Evolutionary conservation across 2,888 invertebrate genomes (phyloP), one percentile per base, ranked within the genome.

Genomic region (Drosophila lacicola): DNA sequence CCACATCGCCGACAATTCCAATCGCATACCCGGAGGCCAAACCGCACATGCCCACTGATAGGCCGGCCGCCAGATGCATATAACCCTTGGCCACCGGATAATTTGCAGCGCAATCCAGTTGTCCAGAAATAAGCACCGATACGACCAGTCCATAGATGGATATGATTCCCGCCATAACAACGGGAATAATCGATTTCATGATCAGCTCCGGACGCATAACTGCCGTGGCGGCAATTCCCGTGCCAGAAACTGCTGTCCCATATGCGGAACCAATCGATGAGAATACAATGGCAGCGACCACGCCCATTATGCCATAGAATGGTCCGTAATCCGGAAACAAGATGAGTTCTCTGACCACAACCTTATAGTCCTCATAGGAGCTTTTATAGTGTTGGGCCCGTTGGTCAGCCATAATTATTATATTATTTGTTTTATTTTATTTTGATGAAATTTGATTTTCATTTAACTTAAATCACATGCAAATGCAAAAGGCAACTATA

Each of bases 151-250:
- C 99, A 93, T 99, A 99, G 93, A 99, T 99, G 93, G 98, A 99
- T 92, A 99, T 97, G 92, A 99, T 99, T 97, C 99, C 98, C 91
- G 98, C 98, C 98, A 98, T 98, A 93, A 98, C 97, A 81, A 99
- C 98, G 76, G 99, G 99, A 93, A 99, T 99, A 94, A 99, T 98
- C 92, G 98, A 98, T 94, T 99, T 99, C 99, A 99, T 99, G 93
- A 99, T 99, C 91, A 99, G 95, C 93, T 99, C 99, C 63, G 99
- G 99, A 94, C 98, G 95, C 97, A 99, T 98, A 90, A 99, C 99
- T 86, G 99, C 98, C 98, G 99, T 99, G 91, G 98, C 98, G 79
- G 99, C 98, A 91, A 99, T 99, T 93, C 99, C 99, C 63, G 98
- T 98, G 72, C 85, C 85, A 4, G 85, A 17, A 0, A 86, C 66